phyloP scores from a whole-genome alignment of 2,888 invertebrate species.

The Chironomus tentans region DNA sequence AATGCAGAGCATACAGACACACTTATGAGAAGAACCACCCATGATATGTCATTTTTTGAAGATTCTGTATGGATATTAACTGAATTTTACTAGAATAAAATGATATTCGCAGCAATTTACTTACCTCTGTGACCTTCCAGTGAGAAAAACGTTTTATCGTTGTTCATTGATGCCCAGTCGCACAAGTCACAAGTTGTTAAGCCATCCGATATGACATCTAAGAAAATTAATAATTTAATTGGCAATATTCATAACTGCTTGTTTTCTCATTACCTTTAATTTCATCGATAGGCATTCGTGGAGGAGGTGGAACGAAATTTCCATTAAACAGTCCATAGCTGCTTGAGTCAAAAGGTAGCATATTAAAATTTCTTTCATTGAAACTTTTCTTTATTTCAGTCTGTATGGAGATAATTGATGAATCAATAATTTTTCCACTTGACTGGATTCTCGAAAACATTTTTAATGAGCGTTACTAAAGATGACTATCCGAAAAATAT shows the following conservation, averaged over 20 bases:
- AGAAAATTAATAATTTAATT: neutral
- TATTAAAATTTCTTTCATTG: neutral
- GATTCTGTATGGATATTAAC: conserved; percentile 33
- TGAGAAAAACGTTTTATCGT: conserved; percentile 48
- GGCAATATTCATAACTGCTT: neutral
- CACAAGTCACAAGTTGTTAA: conserved; percentile 50
- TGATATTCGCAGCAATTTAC: neutral
- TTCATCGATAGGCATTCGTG: conserved; percentile 48
- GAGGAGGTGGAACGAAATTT: conserved; percentile 57
- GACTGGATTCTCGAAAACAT: neutral
- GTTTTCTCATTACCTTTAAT: conserved; percentile 43
- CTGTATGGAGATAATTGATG: neutral
- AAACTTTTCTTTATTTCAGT: neutral
- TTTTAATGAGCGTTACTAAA: neutral
- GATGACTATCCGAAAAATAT: too few relatives aligned
- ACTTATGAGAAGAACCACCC: conserved; percentile 60
- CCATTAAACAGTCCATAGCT: conserved; percentile 43
- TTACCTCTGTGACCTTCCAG: conserved; percentile 42
- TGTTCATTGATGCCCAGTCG: conserved; percentile 55
- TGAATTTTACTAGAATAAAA: neutral
- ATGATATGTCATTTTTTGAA: conserved; percentile 50
- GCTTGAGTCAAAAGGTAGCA: conserved; percentile 41
- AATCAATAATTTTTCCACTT: neutral
- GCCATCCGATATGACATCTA: neutral
- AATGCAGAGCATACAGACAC: conserved; percentile 61